These are phyloP conservation scores for Pteromalus puparum DNA, from an alignment of 1,140 invertebrate genomes.

Conservation along the genomic window DNA sequence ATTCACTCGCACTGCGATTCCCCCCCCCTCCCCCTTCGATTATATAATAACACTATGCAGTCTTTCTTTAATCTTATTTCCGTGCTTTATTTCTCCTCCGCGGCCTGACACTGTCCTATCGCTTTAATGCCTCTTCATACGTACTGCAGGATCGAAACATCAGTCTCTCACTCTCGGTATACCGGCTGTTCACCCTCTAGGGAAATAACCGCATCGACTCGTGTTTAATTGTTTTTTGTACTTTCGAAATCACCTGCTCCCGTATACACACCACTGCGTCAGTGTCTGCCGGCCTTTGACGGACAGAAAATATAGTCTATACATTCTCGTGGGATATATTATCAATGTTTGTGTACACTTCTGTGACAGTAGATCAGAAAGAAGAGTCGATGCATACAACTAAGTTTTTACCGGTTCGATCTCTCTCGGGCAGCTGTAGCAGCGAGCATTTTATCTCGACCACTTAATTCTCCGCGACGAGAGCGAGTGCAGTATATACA, in stretches of 20 bases:
- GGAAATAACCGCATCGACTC: constrained; percentile 64
- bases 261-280: background rate
- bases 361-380: background rate
- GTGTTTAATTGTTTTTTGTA: constrained; percentile 65
- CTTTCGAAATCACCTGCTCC: background rate
- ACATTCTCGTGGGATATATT: too few relatives aligned
- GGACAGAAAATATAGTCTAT: background rate
- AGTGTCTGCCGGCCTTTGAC: constrained; percentile 52
- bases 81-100: background rate
- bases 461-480: constrained; percentile 55
- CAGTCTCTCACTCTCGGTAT: background rate
- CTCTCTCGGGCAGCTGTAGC: background rate
- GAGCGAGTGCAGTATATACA: background rate
- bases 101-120: background rate
- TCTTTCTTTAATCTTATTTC: background rate
- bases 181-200: constrained; percentile 41
- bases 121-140: background rate
- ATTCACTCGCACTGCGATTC: constrained; percentile 24
- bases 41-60: too few relatives aligned
- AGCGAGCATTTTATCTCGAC: constrained; percentile 54
- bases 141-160: background rate
- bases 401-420: constrained; percentile 30
- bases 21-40: too few relatives aligned
- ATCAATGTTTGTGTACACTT: too few relatives aligned
- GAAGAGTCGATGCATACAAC: constrained; percentile 7